phyloP scores from a whole-genome alignment of 2,797 vertebrate genomes.

The Petrocephalus schoutedeni region DNA sequence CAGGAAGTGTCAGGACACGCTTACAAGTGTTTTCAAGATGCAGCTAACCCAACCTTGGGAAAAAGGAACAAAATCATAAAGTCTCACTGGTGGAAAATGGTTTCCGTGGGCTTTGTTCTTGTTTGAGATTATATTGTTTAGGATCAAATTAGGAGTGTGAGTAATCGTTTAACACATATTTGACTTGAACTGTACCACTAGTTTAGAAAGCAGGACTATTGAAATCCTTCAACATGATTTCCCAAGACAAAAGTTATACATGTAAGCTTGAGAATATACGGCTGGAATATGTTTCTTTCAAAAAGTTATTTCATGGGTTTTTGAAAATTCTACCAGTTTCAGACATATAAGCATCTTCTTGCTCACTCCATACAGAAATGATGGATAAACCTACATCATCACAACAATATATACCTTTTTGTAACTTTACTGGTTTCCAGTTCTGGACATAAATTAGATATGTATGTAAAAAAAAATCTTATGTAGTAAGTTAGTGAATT shows the following conservation, averaged over 20 bases:
- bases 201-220: background rate
- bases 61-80: conserved; percentile 38
- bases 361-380: conserved; percentile 33
- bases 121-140: background rate
- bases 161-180: background rate
- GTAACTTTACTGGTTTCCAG: conserved; percentile 58
- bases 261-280: background rate
- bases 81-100: background rate
- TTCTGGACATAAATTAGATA: conserved; percentile 39
- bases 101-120: background rate
- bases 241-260: background rate
- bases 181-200: background rate
- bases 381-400: conserved; percentile 27
- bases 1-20: conserved; percentile 83
- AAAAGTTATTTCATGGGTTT: background rate
- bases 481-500: conserved; percentile 34
- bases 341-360: conserved; percentile 21
- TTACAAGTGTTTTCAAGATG: conserved; percentile 69
- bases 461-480: conserved; percentile 35
- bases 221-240: background rate
- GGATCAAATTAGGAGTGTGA: background rate
- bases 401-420: conserved; percentile 44
- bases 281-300: background rate
- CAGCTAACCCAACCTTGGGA: conserved; percentile 63
- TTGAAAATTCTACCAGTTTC: conserved; percentile 10